These are phyloP conservation scores for Orthosia gothica DNA, from an alignment of 2,888 invertebrate genomes.

Conservation along the genomic window DNA sequence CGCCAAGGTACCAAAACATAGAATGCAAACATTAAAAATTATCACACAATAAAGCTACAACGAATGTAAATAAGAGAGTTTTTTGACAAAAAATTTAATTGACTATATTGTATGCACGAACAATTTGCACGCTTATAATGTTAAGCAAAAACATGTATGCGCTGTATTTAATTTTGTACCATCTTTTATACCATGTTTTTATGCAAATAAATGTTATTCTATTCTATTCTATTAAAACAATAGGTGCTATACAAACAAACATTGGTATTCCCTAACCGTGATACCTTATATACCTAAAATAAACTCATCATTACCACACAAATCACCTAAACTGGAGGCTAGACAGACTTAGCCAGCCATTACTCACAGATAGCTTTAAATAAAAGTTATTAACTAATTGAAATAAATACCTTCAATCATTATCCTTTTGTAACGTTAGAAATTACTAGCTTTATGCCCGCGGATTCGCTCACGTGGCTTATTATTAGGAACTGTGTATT, in stretches of 20 bases:
- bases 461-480: too few species aligned
- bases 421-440: background rate
- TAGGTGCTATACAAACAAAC: background rate
- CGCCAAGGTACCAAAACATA: background rate
- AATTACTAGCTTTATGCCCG: too few species aligned
- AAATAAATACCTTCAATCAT: background rate
- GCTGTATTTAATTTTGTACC: too few species aligned
- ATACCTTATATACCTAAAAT: slow-evolving; percentile 3
- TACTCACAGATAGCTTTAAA: background rate
- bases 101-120: too few species aligned
- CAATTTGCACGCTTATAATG: too few species aligned
- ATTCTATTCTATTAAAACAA: too few species aligned
- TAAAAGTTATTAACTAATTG: background rate
- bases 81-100: too few species aligned
- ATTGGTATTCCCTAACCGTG: slow-evolving; percentile 13
- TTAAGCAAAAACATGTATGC: too few species aligned
- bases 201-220: too few species aligned
- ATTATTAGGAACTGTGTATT: too few species aligned
- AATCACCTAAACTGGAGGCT: background rate
- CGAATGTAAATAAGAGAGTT: background rate
- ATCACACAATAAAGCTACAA: slow-evolving; percentile 1
- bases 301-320: background rate
- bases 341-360: background rate
- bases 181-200: too few species aligned
- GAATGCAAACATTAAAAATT: background rate